Base-by-base conservation (phyloP, 2,797 vertebrate genomes). In the Falco rusticolus region DNA sequence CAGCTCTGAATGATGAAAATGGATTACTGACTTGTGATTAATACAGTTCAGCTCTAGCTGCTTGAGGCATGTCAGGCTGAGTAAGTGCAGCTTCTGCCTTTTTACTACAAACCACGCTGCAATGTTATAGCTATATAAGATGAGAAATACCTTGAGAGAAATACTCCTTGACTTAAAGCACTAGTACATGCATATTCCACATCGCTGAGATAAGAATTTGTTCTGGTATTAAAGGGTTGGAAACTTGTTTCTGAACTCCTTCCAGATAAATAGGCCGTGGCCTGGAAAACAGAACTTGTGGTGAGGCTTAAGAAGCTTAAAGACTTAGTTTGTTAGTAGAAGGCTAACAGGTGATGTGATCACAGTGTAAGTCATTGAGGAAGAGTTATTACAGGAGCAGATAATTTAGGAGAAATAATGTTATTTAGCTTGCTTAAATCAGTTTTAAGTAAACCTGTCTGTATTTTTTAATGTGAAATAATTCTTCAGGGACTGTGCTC, bases 221-320 rank as follows among this genome's bases (percentile, higher is more conserved):
- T 94, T 80, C 70, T 93, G 41, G 26, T 87, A 60, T 68, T 77
- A 68, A 89, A 68, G 28, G 60, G 22, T 54, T 94, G 71, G 64
- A 93, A 94, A 83, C 47, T 63, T 89, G 25, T 83, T 93, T 82
- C 84, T 85, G 63, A 95, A 61, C 43, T 76, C 78, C 61, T 83
- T 29, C 51, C 25, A 59, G 71, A 90, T 96, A 94, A 95, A 74
- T 89, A 94, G 93, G 92, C 81, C 75, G n/a, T 20, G 72, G 39
- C 90, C 89, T 95, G 90, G 80, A 93, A 95, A 95, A 87, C 4
- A 3, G 86, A 87, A 87, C 81, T 81, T 83, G 19, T 45, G 77
- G 81, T 57, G 83, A 79, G 77, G 57, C 74, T 87, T 95, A 94
- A 95, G 94, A 83, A 87, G 94, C 87, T 96, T 93, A 95, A 86